A percentile compares a stretch with the other conserved stretches of the same genome.
phyloP scores from a whole-genome alignment of 2,797 vertebrate species.

The Peromyscus melanophrys region DNA sequence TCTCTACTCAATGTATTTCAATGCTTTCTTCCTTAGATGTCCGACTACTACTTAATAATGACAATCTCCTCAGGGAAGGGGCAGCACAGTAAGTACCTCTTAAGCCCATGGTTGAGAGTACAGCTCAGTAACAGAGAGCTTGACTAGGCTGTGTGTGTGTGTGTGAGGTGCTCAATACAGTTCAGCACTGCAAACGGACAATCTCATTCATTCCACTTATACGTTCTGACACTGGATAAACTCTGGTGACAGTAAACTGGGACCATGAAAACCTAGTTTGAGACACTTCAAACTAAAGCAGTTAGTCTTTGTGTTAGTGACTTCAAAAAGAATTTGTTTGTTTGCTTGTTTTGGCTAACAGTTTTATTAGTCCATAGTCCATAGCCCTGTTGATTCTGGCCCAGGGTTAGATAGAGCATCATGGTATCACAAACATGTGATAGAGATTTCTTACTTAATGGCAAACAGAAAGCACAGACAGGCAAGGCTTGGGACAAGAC shows the following conservation, averaged over 20 bases:
- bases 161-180: neutral
- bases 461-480: neutral
- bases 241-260: slow-evolving; percentile 36
- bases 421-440: neutral
- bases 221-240: slow-evolving; percentile 4
- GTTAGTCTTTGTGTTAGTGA: neutral
- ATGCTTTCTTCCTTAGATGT: slow-evolving; percentile 92
- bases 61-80: slow-evolving; percentile 97
- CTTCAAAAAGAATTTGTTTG: neutral
- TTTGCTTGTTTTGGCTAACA: neutral
- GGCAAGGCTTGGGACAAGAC: neutral
- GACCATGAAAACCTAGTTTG: slow-evolving; percentile 21
- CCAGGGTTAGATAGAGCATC: neutral
- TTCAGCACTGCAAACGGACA: neutral
- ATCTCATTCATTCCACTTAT: neutral
- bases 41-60: slow-evolving; percentile 96
- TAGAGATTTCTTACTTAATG: neutral
- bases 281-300: slow-evolving; percentile 60
- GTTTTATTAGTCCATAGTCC: neutral
- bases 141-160: too few relatives aligned
- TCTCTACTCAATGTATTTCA: slow-evolving; percentile 59
- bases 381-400: neutral
- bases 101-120: neutral
- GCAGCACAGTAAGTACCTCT: slow-evolving; percentile 94
- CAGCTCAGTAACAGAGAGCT: neutral